phyloP scores from a whole-genome alignment of 2,888 invertebrate genomes.

The Euphydryas editha region DNA sequence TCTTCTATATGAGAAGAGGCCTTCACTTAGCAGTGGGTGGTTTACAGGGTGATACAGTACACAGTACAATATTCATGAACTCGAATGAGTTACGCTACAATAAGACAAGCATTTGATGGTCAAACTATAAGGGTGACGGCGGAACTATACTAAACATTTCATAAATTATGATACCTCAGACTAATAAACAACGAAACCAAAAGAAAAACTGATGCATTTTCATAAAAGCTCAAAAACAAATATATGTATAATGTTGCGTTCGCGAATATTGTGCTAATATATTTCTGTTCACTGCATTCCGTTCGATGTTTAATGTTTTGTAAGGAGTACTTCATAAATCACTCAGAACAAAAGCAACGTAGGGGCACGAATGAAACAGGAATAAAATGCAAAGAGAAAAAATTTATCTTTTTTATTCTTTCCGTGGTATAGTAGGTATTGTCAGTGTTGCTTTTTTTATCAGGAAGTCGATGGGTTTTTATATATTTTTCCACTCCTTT shows the following conservation, averaged over 20 bases:
- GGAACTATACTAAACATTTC: background rate
- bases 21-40: too few relatives aligned
- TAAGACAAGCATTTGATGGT: too few relatives aligned
- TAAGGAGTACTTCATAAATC: conserved; percentile 52
- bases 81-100: too few relatives aligned
- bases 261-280: conserved; percentile 39
- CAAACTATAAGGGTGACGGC: too few relatives aligned
- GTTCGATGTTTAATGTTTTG: conserved; percentile 53
- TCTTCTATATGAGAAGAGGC: too few relatives aligned
- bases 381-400: conserved; percentile 59
- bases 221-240: conserved; percentile 7
- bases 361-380: conserved; percentile 25
- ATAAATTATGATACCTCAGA: background rate
- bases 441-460: conserved; percentile 50
- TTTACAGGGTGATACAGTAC: too few relatives aligned
- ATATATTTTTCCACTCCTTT: conserved; percentile 46
- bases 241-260: conserved; percentile 13
- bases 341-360: conserved; percentile 40
- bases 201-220: background rate
- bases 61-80: too few relatives aligned
- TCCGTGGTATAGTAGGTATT: conserved; percentile 49
- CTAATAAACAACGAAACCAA: background rate
- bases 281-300: conserved; percentile 49
- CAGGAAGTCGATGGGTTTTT: conserved; percentile 51
- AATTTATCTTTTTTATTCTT: conserved; percentile 54